Evolutionary conservation across 1,140 invertebrate genomes (phyloP).

Genomic region (Musca vetustissima): DNA sequence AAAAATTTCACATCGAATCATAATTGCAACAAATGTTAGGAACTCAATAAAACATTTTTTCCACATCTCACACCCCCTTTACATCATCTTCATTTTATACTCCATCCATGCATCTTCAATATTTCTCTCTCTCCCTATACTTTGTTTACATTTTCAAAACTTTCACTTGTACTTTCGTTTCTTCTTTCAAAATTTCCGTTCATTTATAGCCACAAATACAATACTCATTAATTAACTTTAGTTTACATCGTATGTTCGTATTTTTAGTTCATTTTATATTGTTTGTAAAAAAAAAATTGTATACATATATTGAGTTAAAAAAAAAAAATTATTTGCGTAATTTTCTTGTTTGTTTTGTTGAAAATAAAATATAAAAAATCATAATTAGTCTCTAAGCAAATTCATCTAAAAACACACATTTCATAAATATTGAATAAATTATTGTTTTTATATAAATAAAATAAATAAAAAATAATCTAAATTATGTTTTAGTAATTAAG

Average conservation of each 20-base stretch:
- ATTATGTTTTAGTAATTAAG: neutral
- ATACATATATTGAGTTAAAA: neutral
- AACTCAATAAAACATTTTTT: no score
- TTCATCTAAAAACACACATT: conserved; percentile 17
- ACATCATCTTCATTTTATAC: no score
- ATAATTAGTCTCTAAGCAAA: conserved; percentile 22
- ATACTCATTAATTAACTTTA: conserved; percentile 21
- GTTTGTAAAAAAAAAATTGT: conserved; percentile 1
- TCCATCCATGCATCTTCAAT: no score
- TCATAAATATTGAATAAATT: conserved; percentile 22
- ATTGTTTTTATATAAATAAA: conserved; percentile 16
- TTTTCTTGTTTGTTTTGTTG: conserved; percentile 1
- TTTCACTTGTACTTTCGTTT: neutral
- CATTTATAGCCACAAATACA: neutral
- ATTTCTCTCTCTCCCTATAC: no score
- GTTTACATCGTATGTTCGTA: neutral
- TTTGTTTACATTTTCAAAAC: neutral
- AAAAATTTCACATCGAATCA: no score
- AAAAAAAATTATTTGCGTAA: neutral
- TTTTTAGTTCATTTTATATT: conserved; percentile 5
- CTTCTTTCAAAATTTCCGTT: neutral
- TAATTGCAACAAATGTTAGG: no score
- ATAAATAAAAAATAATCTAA: conserved; percentile 2
- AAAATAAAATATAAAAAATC: conserved; percentile 1
- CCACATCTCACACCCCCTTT: no score